These are phyloP conservation scores for Azorinus chamasolen DNA, from an alignment of 2,888 invertebrate genomes.

Conservation along the genomic window DNA sequence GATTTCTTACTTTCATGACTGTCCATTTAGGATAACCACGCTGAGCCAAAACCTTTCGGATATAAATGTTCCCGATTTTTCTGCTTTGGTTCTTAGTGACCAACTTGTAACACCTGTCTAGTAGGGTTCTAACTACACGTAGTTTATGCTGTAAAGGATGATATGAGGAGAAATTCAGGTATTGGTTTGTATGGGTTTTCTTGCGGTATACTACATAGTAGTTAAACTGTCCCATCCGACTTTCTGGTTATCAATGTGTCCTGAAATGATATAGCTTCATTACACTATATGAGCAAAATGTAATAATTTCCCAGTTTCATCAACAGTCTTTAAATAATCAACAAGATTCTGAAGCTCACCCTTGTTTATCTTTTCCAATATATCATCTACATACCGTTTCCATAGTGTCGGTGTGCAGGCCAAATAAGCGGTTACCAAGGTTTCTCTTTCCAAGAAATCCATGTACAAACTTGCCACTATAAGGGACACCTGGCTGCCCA, in stretches of 20 bases:
- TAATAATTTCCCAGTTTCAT: neutral
- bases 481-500: neutral
- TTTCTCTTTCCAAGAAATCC: neutral
- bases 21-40: neutral
- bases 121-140: neutral
- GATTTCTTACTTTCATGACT: neutral
- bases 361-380: neutral
- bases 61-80: neutral
- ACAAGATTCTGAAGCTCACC: neutral
- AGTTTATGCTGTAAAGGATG: neutral
- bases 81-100: neutral
- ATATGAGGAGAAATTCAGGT: neutral
- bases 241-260: no score
- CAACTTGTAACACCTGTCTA: neutral
- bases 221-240: neutral
- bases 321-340: neutral
- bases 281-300: neutral
- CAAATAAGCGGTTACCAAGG: neutral
- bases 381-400: neutral
- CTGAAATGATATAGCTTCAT: neutral
- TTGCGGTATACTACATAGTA: neutral
- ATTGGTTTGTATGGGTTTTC: neutral
- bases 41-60: neutral
- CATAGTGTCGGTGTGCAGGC: neutral
- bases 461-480: neutral